phyloP scores from a whole-genome alignment of 1,140 invertebrate genomes.

The Elymnias hypermnestra region DNA sequence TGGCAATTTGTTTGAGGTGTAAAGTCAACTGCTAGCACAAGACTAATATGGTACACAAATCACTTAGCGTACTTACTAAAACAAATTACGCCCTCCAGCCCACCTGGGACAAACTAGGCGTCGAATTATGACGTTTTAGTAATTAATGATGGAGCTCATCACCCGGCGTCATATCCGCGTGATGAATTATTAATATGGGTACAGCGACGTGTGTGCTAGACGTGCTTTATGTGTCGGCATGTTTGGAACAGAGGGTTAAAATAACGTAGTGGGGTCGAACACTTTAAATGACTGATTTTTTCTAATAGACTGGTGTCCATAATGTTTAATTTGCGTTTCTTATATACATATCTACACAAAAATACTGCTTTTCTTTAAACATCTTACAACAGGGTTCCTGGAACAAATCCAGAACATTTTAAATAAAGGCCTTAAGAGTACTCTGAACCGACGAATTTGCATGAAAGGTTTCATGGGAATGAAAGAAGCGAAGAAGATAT shows the following conservation, averaged over 20 bases:
- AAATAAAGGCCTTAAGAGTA: too few species aligned
- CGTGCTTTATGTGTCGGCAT: constrained; percentile 10
- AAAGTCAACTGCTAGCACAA: neutral
- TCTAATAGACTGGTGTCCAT: too few species aligned
- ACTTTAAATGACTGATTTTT: too few species aligned
- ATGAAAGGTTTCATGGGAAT: too few species aligned
- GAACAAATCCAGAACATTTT: too few species aligned
- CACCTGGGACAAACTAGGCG: constrained; percentile 40
- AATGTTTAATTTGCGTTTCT: too few species aligned
- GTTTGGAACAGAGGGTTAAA: neutral
- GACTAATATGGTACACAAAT: constrained; percentile 7
- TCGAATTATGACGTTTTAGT: constrained; percentile 42
- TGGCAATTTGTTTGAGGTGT: too few species aligned
- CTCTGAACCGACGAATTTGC: too few species aligned
- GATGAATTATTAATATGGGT: constrained; percentile 26
- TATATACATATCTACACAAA: too few species aligned
- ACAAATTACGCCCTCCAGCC: constrained; percentile 28
- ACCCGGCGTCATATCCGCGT: constrained; percentile 21
- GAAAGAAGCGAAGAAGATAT: too few species aligned
- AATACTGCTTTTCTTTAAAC: too few species aligned
- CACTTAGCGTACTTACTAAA: constrained; percentile 8
- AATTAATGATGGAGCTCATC: constrained; percentile 40
- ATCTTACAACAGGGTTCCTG: too few species aligned
- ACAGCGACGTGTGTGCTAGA: constrained; percentile 12
- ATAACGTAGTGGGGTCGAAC: constrained; percentile 1